A percentile compares a stretch with the other conserved stretches of the same genome.
Evolutionary conservation across 2,888 invertebrate genomes (phyloP).

Genomic region (Ferrisia virgata): DNA sequence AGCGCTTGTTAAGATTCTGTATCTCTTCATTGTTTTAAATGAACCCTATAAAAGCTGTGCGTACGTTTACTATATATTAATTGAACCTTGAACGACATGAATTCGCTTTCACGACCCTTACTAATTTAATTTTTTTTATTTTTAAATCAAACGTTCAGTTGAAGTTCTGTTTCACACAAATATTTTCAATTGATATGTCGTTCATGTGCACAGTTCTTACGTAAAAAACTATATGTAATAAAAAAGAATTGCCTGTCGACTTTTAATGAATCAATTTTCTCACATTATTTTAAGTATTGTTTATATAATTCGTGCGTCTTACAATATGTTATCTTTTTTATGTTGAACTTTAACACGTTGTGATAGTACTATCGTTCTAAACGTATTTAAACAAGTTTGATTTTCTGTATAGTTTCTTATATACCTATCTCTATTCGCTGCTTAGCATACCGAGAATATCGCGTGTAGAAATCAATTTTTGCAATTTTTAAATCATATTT

Average conservation of each 20-base stretch:
- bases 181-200: neutral
- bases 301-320: neutral
- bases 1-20: neutral
- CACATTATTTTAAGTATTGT: neutral
- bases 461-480: neutral
- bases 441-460: neutral
- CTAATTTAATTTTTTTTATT: neutral
- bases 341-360: conserved; percentile 6
- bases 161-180: neutral
- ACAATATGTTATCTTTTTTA: conserved; percentile 3
- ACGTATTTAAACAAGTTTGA: neutral
- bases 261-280: neutral
- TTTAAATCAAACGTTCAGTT: neutral
- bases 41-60: neutral
- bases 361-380: conserved; percentile 27
- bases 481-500: neutral
- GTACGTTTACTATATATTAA: neutral
- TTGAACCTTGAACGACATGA: neutral
- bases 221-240: neutral
- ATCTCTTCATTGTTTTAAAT: neutral
- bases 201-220: neutral
- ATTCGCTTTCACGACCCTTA: neutral
- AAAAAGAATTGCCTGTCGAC: neutral
- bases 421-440: neutral
- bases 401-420: neutral